Base-by-base conservation (phyloP, 30 jellyfish, hydroid and myxozoan species). In the Chironex yamaguchii region DNA sequence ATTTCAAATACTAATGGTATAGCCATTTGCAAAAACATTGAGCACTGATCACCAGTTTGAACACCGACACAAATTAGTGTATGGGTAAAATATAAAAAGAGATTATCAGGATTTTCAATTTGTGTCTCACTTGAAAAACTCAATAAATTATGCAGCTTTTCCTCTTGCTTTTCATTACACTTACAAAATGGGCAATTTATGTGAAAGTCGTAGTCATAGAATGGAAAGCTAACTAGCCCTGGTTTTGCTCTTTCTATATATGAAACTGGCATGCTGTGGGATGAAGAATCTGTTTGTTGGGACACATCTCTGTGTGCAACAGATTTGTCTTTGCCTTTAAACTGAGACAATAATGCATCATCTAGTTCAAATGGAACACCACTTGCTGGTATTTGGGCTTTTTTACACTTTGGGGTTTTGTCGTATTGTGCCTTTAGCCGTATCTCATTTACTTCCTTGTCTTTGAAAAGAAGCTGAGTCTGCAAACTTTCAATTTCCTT, bases 401-500 rank as follows among this genome's bases (percentile, higher is more conserved):
- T 42, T 42, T 42, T 42, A 9, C 9, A 42, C 17, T 42, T 42
- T 42, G 58, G 58, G 58, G 13, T 42, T 17, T 42, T 9, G 9
- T 17, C 58, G 9, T 9, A 42, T 42, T 42, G 9, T 42, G 58
- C 58, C 17, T 42, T 42, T 17, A 42, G 58, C 9, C 9, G 58
- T 22, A 88, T 90, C 29, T 85, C 94, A 35, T 76, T 29, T 9
- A 93, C 79, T 77, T 93, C 98, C 36, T 86, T 86, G 3, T 87
- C 92, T 58, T 93, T 93, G 84, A 93, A 93, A 23, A 72, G 93
- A 25, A 93, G 85, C 62, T 93, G 97, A 13, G 98, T 93, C 73
- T 86, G 80, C 53, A 93, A 70, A 30, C 73, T 82, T 52, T 93
- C 97, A 53, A 87, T 62, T 50, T 93, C 98, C 28, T 87, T 53